Base-by-base conservation (phyloP, 2,888 invertebrate genomes). In the Eurytoma californica region DNA sequence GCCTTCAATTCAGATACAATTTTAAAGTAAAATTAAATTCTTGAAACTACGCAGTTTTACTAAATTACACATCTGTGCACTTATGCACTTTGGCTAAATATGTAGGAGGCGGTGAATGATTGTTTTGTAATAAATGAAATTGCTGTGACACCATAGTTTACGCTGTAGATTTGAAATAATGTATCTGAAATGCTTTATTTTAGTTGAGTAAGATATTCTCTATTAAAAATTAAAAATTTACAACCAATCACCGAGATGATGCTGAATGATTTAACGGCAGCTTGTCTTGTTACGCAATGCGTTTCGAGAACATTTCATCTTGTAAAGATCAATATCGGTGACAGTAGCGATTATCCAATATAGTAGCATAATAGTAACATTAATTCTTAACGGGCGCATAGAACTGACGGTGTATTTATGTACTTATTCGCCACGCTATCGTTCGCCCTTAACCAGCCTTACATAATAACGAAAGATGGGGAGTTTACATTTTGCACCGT, bases 341-440 rank as follows among this genome's bases (percentile, higher is more conserved):
- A 85, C 86, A 86, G 86, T 86, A 86, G 87, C 85, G 89, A 87
- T 89, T 88, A 88, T 88, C 87, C 86, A 84, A 86, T 87, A 88
- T 86, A 83, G 87, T 85, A 84, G 85, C 86, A 88, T 88, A 88
- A 89, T 88, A 88, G 87, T 89, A 88, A 86, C 84, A 85, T 89
- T 88, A 88, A 87, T 84, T 86, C 86, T 86, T 88, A 89, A 88
- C 86, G 86, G 82, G 84, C 79, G 80, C 84, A 83, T 86, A 84
- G 39, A 86, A 83, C 53, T 24, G 68, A 39, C 9, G 39, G 16
- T 24, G 16, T 63, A 63, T 18, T 28, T 24, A 24, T 63, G 16
- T 63, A 20, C n/a, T 28, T 28, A 39, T 39, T 72, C 58, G 5
- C 16, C 58, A 60, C 60, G 30, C 53, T 61, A 57, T 57, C 24